Evolutionary conservation across 2,113 vertebrate species (phyloP), one percentile per base, ranked within the genome.

Genomic region (Thunnus thynnus): DNA sequence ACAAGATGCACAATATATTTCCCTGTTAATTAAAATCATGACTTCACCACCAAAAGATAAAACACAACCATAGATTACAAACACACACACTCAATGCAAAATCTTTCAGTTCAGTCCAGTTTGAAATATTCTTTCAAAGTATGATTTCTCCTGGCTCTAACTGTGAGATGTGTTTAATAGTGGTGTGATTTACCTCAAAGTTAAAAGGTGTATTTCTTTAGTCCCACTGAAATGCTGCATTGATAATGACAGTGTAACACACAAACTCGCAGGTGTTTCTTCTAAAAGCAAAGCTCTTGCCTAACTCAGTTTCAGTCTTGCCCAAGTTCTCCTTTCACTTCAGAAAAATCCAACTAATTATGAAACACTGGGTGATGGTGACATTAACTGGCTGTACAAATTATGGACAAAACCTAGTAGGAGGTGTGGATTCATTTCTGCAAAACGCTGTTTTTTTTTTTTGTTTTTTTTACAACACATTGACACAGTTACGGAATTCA

Each of bases 321-420:
- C 94, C 77, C 90, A 95, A 95, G 94, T 95, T 96, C 94, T 92
- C 61, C 91, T 96, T 96, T 96, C 95, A 95, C 94, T 96, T 96
- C 95, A 95, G 73, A 93, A 95, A 95, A 95, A 89, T 84, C 76
- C 16, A 81, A 13, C 80, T 58, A 48, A 83, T 95, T 94, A 93
- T 93, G 94, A 94, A 95, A 95, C 87, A 84, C 67, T 36, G 85
- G 89, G 86, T 52, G 67, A 76, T 80, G 82, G 52, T 75, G 81
- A 93, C 89, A 85, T 85, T 80, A 66, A 69, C 47, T 60, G 22
- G 56, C 50, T 93, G 86, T 90, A 84, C 68, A 90, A 89, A 93
- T 86, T 22, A 63, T 85, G 93, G 90, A 88, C 81, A 91, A 78
- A 91, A 90, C 82, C 85, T 18, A 2, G 75, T 27, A 17, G 54